Evolutionary conservation across 2,888 invertebrate genomes (phyloP), one percentile per base, ranked within the genome.

Genomic region (Eucriotettix oculatus): DNA sequence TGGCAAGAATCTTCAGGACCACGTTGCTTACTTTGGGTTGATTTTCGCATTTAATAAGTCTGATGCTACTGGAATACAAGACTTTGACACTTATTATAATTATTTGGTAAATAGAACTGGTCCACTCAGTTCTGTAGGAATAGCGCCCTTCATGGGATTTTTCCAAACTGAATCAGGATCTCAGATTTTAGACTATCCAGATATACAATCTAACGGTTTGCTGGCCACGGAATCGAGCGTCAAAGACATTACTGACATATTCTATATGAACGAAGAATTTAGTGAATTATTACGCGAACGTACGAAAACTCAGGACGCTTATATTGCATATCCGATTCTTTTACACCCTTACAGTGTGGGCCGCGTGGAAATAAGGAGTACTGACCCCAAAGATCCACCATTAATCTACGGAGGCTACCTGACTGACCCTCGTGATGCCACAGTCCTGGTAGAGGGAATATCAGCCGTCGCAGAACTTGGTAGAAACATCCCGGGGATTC

Each of bases 401-500:
- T 66, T 76, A 29, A 80, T 87, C 56, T 74, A 80, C 65, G 74
- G 83, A 1, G 83, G 84, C 66, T 86, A 86, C 69, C 76, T 86
- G 42, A 69, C 72, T 0, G 76, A 82, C n/a, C 68, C 72, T 0
- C 71, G 75, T 59, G 86, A 86, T 68, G 64, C 79, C 1, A 68
- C 75, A 41, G 77, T 75, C 1, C 72, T 81, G 2, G 71, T 78
- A 55, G 69, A 78, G 52, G 79, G 77, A 10, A 75, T 80, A 16
- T 74, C 73, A 56, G 73, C 73, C 54, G 64, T 73, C 14, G 66
- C 71, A 12, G 71, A 70, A 60, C 66, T 80, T 11, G 67, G 74
- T n/a, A n/a, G n/a, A n/a, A n/a, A n/a, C n/a, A n/a, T n/a, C n/a
- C n/a, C n/a, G n/a, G n/a, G n/a, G n/a, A n/a, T n/a, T n/a, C n/a